Conservation (phyloP, 2,113 vertebrate genomes). For the Chaenogobius annularis region DNA sequence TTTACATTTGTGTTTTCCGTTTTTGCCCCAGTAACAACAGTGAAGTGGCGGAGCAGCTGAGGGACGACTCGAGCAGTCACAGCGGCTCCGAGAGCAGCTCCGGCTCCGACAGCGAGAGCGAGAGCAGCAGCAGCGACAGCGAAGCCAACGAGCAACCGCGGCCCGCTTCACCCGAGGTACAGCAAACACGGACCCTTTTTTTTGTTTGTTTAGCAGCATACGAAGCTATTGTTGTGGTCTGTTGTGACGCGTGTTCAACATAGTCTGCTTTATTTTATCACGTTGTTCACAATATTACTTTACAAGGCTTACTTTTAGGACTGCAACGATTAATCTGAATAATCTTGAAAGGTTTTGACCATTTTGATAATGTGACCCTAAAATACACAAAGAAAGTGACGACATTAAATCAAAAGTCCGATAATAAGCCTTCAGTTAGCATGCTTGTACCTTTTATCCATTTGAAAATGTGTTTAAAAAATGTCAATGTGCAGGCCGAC, state of each 20-base stretch:
- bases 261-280: too few species aligned
- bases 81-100: slow-evolving; percentile 98
- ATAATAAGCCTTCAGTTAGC: too few species aligned
- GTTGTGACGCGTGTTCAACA: not conserved
- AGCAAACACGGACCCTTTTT: not conserved
- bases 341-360: too few species aligned
- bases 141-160: slow-evolving; percentile 92
- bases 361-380: not conserved
- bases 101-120: slow-evolving; percentile 95
- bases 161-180: slow-evolving; percentile 90
- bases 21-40: slow-evolving; percentile 80
- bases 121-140: slow-evolving; percentile 97
- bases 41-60: slow-evolving; percentile 88
- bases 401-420: too few species aligned
- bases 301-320: too few species aligned
- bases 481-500: too few species aligned
- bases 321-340: too few species aligned
- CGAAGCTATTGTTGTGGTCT: too few species aligned
- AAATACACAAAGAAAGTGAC: not conserved
- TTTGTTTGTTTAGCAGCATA: not conserved
- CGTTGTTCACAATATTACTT: too few species aligned
- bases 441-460: too few species aligned
- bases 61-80: slow-evolving; percentile 96
- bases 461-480: too few species aligned
- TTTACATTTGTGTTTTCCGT: not conserved